Conservation (phyloP, 1,140 invertebrate genomes). For the Bombus picipes region DNA sequence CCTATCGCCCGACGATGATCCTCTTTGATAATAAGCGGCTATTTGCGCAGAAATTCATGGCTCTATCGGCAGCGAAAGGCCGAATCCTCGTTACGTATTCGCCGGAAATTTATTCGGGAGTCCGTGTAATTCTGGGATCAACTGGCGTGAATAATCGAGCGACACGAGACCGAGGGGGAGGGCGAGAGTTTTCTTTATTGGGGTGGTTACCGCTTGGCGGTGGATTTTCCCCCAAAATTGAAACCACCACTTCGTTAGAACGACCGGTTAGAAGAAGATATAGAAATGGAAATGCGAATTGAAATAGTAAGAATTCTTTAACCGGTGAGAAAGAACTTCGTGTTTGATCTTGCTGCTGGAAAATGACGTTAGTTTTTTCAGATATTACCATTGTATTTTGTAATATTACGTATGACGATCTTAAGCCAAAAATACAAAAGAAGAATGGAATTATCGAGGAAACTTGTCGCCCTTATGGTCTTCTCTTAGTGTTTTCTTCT, state of each 20-base stretch:
- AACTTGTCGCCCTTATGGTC: neutral
- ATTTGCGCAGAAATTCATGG: conserved; percentile 29
- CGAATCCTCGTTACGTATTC: conserved; percentile 38
- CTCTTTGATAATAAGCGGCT: conserved; percentile 23
- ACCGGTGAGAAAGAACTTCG: neutral
- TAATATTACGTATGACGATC: neutral
- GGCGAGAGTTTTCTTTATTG: conserved; percentile 4
- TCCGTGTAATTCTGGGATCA: conserved; percentile 19
- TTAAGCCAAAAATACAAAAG: neutral
- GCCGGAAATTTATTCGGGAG: conserved; percentile 19
- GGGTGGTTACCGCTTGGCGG: neutral
- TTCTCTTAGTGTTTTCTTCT: neutral
- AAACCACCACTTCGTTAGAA: neutral
- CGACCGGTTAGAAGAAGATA: too few relatives aligned
- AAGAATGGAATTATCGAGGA: neutral
- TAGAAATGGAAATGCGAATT: neutral
- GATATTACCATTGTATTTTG: neutral
- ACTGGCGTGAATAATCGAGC: conserved; percentile 26
- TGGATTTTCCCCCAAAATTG: conserved; percentile 19
- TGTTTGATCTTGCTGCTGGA: neutral
- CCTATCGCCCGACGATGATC: neutral
- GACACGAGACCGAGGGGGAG: neutral
- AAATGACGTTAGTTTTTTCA: neutral
- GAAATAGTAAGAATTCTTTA: neutral
- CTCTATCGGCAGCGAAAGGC: neutral